Evolutionary conservation across 2,797 vertebrate genomes (phyloP).

Genomic region (Champsocephalus gunnari): DNA sequence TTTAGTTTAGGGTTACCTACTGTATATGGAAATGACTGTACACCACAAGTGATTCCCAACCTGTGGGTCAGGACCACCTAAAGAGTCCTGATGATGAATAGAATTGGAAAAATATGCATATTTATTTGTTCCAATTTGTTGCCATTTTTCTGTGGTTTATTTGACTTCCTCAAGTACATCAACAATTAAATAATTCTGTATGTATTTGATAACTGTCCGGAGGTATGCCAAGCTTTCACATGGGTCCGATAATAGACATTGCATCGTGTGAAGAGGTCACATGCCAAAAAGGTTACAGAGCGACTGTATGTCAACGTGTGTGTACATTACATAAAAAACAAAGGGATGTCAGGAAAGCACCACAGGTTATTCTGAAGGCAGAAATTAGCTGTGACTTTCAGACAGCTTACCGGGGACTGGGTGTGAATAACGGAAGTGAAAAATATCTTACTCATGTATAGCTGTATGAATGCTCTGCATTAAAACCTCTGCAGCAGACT

Average conservation of each 20-base stretch:
- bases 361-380: slow-evolving; percentile 8
- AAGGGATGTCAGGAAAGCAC: not conserved
- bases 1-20: slow-evolving; percentile 38
- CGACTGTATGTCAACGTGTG: not conserved
- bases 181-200: slow-evolving; percentile 1
- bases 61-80: slow-evolving; percentile 16
- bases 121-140: not conserved
- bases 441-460: slow-evolving; percentile 28
- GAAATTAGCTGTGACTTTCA: slow-evolving; percentile 13
- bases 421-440: slow-evolving; percentile 21
- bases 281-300: not conserved
- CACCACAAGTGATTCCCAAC: not conserved
- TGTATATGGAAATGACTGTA: slow-evolving; percentile 12
- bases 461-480: slow-evolving; percentile 26
- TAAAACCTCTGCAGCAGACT: slow-evolving; percentile 29
- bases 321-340: not conserved
- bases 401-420: slow-evolving; percentile 7
- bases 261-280: slow-evolving; percentile 11
- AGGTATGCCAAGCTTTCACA: slow-evolving; percentile 13
- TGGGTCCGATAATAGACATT: slow-evolving; percentile 12
- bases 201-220: not conserved
- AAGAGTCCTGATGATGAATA: not conserved
- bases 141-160: not conserved
- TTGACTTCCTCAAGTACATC: not conserved
- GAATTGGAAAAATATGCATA: not conserved